phyloP scores from a whole-genome alignment of 92 coral and sea anemone species.

The Umimayanthus kanabou region DNA sequence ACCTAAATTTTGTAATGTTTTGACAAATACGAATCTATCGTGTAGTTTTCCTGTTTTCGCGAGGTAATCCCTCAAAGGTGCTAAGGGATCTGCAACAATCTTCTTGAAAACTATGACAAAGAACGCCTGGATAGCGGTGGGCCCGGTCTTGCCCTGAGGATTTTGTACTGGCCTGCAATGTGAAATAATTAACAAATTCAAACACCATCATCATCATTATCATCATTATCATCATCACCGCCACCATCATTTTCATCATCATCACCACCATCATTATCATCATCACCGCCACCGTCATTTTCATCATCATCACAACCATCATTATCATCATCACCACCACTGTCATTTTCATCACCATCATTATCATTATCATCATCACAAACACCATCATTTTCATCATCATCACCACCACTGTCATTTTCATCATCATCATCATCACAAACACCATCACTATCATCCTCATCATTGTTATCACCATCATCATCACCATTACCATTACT shows the following conservation, averaged over 20 bases:
- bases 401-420: too few species aligned
- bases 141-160: conserved; percentile 55
- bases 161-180: conserved; percentile 59
- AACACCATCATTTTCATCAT: too few species aligned
- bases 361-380: background rate
- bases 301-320: too few species aligned
- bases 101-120: conserved; percentile 69
- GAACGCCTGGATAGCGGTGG: conserved; percentile 66
- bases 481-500: too few species aligned
- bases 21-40: conserved; percentile 37
- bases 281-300: too few species aligned
- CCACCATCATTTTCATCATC: too few species aligned
- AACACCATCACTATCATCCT: background rate
- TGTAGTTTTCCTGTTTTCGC: conserved; percentile 42
- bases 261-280: background rate
- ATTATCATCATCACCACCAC: background rate
- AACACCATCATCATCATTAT: background rate
- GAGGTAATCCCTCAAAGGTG: conserved; percentile 70
- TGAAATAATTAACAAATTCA: background rate
- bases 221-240: background rate
- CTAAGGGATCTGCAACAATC: conserved; percentile 81
- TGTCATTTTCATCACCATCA: background rate
- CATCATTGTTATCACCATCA: background rate
- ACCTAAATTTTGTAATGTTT: conserved; percentile 60
- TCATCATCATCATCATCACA: background rate